phyloP scores from a whole-genome alignment of 2,888 invertebrate species.

The Peribatodes rhomboidaria region DNA sequence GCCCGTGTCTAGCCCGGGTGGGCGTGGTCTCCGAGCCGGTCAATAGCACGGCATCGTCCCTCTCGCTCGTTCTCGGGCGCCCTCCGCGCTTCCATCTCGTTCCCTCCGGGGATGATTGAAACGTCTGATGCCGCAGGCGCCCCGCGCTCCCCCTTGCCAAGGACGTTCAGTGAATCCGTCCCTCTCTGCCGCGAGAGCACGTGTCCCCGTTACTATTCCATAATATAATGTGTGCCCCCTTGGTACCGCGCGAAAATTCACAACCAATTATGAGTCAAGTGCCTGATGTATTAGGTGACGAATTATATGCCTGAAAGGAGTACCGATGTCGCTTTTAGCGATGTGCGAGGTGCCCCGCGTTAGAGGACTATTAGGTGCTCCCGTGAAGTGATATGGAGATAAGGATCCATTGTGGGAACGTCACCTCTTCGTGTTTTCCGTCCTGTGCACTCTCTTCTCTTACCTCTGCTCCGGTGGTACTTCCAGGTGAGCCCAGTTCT shows the following conservation, averaged over 20 bases:
- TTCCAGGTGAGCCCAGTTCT: slow-evolving; percentile 71
- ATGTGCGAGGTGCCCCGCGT: slow-evolving; percentile 71
- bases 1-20: slow-evolving; percentile 84
- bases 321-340: slow-evolving; percentile 73
- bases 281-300: slow-evolving; percentile 82
- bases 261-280: slow-evolving; percentile 85
- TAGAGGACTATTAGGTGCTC: slow-evolving; percentile 76
- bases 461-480: slow-evolving; percentile 68
- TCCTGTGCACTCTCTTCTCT: slow-evolving; percentile 77
- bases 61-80: slow-evolving; percentile 67
- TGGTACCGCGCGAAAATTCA: slow-evolving; percentile 84
- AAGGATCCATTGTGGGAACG: slow-evolving; percentile 73
- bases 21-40: slow-evolving; percentile 85
- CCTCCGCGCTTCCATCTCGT: slow-evolving; percentile 62
- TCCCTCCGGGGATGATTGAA: slow-evolving; percentile 85
- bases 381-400: slow-evolving; percentile 84
- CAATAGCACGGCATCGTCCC: slow-evolving; percentile 81
- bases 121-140: slow-evolving; percentile 87
- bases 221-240: slow-evolving; percentile 85
- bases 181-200: slow-evolving; percentile 86
- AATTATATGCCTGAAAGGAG: slow-evolving; percentile 81
- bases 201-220: slow-evolving; percentile 85
- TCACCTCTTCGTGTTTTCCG: slow-evolving; percentile 80
- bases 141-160: slow-evolving; percentile 84
- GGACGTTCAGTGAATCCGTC: slow-evolving; percentile 87